Conservation (phyloP, 2,888 invertebrate genomes). For the Noctua janthe region DNA sequence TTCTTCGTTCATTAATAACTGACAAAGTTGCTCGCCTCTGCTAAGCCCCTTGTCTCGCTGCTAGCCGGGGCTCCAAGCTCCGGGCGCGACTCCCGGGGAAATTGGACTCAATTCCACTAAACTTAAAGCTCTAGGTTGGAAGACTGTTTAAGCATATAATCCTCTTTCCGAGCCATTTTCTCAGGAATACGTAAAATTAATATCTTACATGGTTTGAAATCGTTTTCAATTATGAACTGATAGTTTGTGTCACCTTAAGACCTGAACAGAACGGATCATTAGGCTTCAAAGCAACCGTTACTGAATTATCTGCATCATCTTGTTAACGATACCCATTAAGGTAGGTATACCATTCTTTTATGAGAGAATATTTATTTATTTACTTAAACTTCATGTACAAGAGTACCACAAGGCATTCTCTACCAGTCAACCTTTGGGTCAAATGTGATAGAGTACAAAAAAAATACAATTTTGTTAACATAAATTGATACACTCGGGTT, state of each 20-base stretch:
- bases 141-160: conserved; percentile 63
- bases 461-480: too few species aligned
- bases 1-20: conserved; percentile 82
- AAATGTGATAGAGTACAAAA: too few species aligned
- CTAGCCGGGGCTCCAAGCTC: conserved; percentile 36
- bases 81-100: conserved; percentile 57
- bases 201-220: conserved; percentile 68
- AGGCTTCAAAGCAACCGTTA: conserved; percentile 17
- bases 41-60: conserved; percentile 74
- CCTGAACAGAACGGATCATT: conserved; percentile 55
- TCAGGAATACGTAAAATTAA: conserved; percentile 72
- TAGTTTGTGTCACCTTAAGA: conserved; percentile 59
- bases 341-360: background rate
- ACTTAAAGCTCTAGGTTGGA: conserved; percentile 65
- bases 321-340: conserved; percentile 9
- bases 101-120: conserved; percentile 71
- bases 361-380: background rate
- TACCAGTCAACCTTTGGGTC: too few species aligned
- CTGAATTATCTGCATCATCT: conserved; percentile 2
- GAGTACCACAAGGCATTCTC: too few species aligned
- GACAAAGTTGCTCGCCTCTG: conserved; percentile 77
- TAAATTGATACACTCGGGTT: too few species aligned
- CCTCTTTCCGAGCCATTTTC: conserved; percentile 64
- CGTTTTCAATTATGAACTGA: conserved; percentile 66
- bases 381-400: too few species aligned